These are phyloP conservation scores for Drosophila pseudoananassae DNA, from an alignment of 1,140 invertebrate species.

Conservation along the genomic window DNA sequence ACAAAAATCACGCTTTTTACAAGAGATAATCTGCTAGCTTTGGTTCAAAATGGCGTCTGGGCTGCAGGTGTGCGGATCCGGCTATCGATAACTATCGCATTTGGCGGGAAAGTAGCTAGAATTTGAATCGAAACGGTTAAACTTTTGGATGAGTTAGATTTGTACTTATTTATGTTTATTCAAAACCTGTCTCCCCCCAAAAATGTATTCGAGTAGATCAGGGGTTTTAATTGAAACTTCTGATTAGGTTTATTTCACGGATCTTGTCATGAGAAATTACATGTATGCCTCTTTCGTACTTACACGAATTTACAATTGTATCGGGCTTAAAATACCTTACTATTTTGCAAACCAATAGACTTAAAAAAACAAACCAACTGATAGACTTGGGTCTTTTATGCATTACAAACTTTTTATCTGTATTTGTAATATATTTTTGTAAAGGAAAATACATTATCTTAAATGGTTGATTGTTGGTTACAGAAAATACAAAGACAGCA, in stretches of 20 bases:
- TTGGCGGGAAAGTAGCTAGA: too few species aligned
- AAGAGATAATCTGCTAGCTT: too few species aligned
- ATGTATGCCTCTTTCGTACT: neutral
- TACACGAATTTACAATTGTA: slow-evolving; percentile 11
- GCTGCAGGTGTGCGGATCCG: too few species aligned
- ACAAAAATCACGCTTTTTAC: too few species aligned
- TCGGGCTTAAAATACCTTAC: slow-evolving; percentile 17
- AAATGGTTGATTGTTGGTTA: slow-evolving; percentile 35
- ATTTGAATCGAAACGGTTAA: too few species aligned
- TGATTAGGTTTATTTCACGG: slow-evolving; percentile 36
- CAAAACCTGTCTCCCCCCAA: too few species aligned
- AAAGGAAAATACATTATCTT: slow-evolving; percentile 77
- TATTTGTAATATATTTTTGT: slow-evolving; percentile 79
- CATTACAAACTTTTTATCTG: slow-evolving; percentile 50
- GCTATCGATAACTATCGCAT: too few species aligned
- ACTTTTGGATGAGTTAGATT: too few species aligned
- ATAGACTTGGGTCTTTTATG: slow-evolving; percentile 13
- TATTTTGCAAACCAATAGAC: slow-evolving; percentile 7
- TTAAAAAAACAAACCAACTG: slow-evolving; percentile 31
- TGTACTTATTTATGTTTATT: too few species aligned
- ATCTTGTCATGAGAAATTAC: slow-evolving; percentile 26
- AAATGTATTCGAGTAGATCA: too few species aligned
- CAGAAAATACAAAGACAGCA: slow-evolving; percentile 64
- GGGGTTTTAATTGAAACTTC: slow-evolving; percentile 9
- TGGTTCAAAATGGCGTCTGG: too few species aligned